Base-by-base conservation (phyloP, 2,113 vertebrate genomes). In the Taurulus bubalis region DNA sequence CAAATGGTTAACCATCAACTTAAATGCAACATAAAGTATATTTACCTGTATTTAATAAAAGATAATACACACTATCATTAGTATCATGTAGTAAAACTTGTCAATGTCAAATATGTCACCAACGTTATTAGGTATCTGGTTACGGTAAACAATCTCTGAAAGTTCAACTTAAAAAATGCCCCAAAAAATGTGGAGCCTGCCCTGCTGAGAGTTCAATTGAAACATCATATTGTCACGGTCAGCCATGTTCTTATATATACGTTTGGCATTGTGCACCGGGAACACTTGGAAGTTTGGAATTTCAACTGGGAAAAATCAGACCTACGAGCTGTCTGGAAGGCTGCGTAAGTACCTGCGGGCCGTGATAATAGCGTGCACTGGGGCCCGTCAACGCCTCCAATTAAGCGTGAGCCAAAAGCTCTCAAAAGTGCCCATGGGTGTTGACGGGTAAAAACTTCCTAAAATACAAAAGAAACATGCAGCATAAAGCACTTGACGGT, bases 401-500 rank as follows among this genome's bases (percentile, higher is more conserved):
- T 59, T 16, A 18, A 59, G 60, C 38, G 45, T 62, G 5, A 65
- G 56, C 47, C 40, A 47, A 69, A 49, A 56, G 15, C 49, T 34
- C 18, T 51, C 8, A 3, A 45, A 65, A 20, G 76, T 40, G 16
- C 28, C 60, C 73, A 38, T 40, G 42, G 55, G 78, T 32, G 47
- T 47, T 18, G 14, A 36, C 10, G 70, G 36, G 49, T 30, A 60
- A 65, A 74, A 62, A 65, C 26, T 49, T 69, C 58, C 53, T 30
- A 0, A 62, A 71, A 49, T 45, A 89, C 75, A 90, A 90, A 92
- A 81, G 84, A 53, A 71, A 66, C 22, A 63, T n/a, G 36, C 67
- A 60, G 68, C 80, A 80, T 71, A 84, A 80, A 89, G 84, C 84
- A 78, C 86, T 94, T 89, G 89, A 91, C 90, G 82, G 86, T 90